Evolutionary conservation across 2,113 vertebrate species (phyloP).

Genomic region (Paramormyrops kingsleyae): DNA sequence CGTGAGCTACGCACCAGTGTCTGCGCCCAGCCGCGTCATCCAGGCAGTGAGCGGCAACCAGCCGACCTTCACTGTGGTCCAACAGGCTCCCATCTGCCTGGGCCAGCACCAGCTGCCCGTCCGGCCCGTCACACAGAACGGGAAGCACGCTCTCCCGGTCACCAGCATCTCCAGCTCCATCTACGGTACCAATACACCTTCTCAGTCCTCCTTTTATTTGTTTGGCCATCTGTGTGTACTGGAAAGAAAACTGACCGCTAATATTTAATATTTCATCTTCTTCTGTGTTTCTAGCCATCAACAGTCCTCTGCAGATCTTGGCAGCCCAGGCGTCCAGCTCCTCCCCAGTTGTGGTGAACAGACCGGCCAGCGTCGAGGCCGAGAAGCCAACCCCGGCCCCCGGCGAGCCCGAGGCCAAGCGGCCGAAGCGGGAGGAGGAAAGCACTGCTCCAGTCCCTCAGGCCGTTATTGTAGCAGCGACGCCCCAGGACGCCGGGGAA

Average conservation of each 20-base stretch:
- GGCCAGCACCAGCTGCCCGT: constrained; percentile 87
- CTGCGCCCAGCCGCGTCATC: constrained; percentile 75
- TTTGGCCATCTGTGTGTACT: not conserved
- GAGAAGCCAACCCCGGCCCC: constrained; percentile 53
- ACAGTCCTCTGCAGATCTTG: constrained; percentile 86
- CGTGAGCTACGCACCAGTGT: constrained; percentile 63
- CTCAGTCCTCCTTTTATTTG: not conserved
- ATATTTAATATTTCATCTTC: not conserved
- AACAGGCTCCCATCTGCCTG: constrained; percentile 65
- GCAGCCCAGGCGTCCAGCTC: constrained; percentile 92
- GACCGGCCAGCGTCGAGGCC: constrained; percentile 55
- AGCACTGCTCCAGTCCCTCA: constrained; percentile 52
- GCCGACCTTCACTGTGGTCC: constrained; percentile 74
- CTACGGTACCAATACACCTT: constrained; percentile 63
- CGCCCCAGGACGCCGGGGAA: constrained; percentile 47
- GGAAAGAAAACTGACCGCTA: not conserved
- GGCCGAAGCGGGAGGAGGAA: constrained; percentile 74
- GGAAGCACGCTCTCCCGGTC: constrained; percentile 75
- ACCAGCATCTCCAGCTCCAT: constrained; percentile 64
- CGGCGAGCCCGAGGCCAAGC: constrained; percentile 76
- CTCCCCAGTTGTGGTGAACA: constrained; percentile 78
- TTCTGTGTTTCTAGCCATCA: constrained; percentile 62
- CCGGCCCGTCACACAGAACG: constrained; percentile 82
- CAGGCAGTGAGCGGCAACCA: constrained; percentile 77
- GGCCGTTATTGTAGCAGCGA: constrained; percentile 72